These are phyloP conservation scores for Myotis planiceps DNA, from an alignment of 2,797 vertebrate species.

Conservation along the genomic window DNA sequence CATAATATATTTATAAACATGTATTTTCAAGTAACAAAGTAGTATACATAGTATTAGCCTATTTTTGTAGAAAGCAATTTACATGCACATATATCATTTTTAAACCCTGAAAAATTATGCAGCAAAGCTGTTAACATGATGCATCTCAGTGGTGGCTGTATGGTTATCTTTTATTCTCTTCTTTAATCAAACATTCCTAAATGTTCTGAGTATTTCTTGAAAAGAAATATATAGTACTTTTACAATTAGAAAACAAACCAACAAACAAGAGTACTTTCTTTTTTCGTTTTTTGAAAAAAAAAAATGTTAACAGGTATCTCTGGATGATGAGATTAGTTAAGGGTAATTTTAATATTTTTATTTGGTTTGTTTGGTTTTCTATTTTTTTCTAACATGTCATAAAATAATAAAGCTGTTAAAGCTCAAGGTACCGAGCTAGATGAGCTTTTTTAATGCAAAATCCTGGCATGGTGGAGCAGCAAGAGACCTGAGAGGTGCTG, in stretches of 20 bases:
- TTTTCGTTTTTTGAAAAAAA: neutral
- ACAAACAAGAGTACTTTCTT: neutral
- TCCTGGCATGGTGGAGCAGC: neutral
- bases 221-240: neutral
- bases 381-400: neutral
- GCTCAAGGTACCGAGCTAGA: neutral
- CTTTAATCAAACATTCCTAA: slow-evolving; percentile 20
- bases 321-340: neutral
- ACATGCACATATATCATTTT: neutral
- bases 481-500: neutral
- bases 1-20: neutral
- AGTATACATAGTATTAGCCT: neutral
- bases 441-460: neutral
- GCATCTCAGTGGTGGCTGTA: neutral
- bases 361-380: neutral
- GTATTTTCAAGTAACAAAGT: neutral
- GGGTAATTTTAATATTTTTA: slow-evolving; percentile 2
- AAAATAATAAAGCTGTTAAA: neutral
- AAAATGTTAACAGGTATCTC: neutral
- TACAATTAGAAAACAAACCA: slow-evolving; percentile 63
- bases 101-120: neutral
- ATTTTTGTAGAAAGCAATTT: neutral
- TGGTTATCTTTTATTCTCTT: neutral
- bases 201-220: neutral
- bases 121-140: neutral